Conservation (phyloP, 2,797 vertebrate genomes). For the Pterois miles region DNA sequence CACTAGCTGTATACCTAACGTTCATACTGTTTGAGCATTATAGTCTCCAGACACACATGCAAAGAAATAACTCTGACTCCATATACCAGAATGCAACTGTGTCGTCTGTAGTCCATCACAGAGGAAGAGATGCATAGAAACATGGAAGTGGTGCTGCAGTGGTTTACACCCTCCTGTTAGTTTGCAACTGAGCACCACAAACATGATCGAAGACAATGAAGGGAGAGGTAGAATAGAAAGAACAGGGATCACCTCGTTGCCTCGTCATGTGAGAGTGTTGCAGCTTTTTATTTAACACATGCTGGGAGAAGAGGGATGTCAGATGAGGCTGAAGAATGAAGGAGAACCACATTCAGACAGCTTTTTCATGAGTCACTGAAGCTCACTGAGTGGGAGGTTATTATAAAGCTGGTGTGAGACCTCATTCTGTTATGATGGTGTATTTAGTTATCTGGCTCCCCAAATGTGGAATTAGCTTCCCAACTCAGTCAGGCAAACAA, state of each 20-base stretch:
- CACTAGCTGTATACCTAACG: too few relatives aligned
- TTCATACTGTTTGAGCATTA: neutral
- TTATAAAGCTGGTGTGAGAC: conserved; percentile 10
- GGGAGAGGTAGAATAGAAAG: neutral
- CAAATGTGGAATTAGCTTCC: neutral
- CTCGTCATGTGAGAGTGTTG: neutral
- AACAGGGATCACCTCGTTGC: neutral
- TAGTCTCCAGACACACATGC: neutral
- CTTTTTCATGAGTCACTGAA: conserved; percentile 7
- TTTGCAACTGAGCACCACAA: neutral
- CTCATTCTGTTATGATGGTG: neutral
- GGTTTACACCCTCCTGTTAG: conserved; percentile 19
- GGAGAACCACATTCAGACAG: neutral
- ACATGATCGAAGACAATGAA: neutral
- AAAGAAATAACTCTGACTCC: conserved; percentile 12
- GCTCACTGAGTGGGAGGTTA: conserved; percentile 30
- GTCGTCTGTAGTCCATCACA: neutral
- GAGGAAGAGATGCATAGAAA: neutral
- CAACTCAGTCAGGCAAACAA: neutral
- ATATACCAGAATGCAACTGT: conserved; percentile 31
- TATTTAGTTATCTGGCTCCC: neutral
- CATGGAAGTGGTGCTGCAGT: conserved; percentile 10
- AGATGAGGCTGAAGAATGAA: neutral
- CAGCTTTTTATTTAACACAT: neutral
- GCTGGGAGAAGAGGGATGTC: neutral